These are phyloP conservation scores for Hypsopygia costalis DNA, from an alignment of 2,888 invertebrate species.

Conservation along the genomic window DNA sequence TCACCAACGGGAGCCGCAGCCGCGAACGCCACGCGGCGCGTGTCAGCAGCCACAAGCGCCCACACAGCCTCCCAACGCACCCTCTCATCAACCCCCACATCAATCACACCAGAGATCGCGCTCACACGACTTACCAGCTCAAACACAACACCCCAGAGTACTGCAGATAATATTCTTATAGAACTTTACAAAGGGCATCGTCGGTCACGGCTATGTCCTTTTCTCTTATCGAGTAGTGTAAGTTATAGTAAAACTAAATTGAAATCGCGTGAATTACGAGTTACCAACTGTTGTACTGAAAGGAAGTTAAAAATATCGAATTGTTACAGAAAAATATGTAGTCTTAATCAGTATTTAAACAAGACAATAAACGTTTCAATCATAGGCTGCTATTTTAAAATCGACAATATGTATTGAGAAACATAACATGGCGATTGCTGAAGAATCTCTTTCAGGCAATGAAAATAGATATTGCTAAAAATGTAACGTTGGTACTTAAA, in stretches of 20 bases:
- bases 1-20: constrained; percentile 59
- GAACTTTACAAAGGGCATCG: constrained; percentile 47
- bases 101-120: constrained; percentile 19
- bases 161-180: constrained; percentile 77
- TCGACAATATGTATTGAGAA: too few relatives aligned
- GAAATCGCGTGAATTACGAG: constrained; percentile 29
- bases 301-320: constrained; percentile 19
- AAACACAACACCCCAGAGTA: constrained; percentile 58
- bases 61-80: constrained; percentile 15
- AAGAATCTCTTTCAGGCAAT: too few relatives aligned
- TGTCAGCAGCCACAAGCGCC: constrained; percentile 19
- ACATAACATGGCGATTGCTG: too few relatives aligned
- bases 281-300: constrained; percentile 50
- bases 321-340: constrained; percentile 24
- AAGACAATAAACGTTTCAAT: constrained; percentile 9
- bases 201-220: constrained; percentile 42
- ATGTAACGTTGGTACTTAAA: constrained; percentile 1
- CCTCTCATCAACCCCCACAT: constrained; percentile 27
- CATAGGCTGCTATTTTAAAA: not conserved
- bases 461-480: not conserved
- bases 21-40: constrained; percentile 32
- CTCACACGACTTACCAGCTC: constrained; percentile 56
- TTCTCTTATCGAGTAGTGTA: constrained; percentile 20
- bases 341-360: constrained; percentile 42
- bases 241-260: not conserved